Percentiles rank a stretch among this genome's conserved stretches.
These are phyloP conservation scores for Pegoplata infirma DNA, from an alignment of 2,888 invertebrate species.

Conservation along the genomic window DNA sequence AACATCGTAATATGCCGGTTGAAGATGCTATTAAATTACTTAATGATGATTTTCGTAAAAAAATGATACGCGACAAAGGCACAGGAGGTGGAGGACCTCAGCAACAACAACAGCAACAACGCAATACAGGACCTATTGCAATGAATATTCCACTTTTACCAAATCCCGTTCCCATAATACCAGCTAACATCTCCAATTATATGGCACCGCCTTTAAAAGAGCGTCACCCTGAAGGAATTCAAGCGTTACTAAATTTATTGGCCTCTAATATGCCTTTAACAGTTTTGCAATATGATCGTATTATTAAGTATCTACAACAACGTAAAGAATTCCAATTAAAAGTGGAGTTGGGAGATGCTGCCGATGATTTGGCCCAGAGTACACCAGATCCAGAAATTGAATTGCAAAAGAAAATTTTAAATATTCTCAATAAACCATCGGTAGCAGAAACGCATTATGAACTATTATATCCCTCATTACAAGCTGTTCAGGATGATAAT, in stretches of 20 bases:
- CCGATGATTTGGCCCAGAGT: slow-evolving; percentile 68
- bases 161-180: slow-evolving; percentile 66
- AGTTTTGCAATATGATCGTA: slow-evolving; percentile 87
- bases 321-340: slow-evolving; percentile 86
- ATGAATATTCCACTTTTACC: slow-evolving; percentile 56
- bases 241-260: slow-evolving; percentile 86
- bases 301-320: slow-evolving; percentile 86
- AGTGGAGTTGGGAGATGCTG: slow-evolving; percentile 85
- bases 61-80: slow-evolving; percentile 79
- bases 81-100: slow-evolving; percentile 74
- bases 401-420: slow-evolving; percentile 77
- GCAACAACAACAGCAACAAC: slow-evolving; percentile 25
- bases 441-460: slow-evolving; percentile 73
- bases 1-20: slow-evolving; percentile 97
- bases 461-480: slow-evolving; percentile 71
- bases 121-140: not conserved
- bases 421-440: slow-evolving; percentile 76
- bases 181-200: slow-evolving; percentile 77
- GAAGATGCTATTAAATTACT: slow-evolving; percentile 92
- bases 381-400: slow-evolving; percentile 77
- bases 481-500: slow-evolving; percentile 72
- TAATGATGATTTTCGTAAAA: slow-evolving; percentile 84
- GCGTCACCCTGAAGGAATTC: slow-evolving; percentile 83
- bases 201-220: slow-evolving; percentile 78
- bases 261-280: slow-evolving; percentile 89